A percentile compares a stretch with the other conserved stretches of the same genome.
Conservation (phyloP, 2,797 vertebrate species). For the Hoplostethus atlanticus region DNA sequence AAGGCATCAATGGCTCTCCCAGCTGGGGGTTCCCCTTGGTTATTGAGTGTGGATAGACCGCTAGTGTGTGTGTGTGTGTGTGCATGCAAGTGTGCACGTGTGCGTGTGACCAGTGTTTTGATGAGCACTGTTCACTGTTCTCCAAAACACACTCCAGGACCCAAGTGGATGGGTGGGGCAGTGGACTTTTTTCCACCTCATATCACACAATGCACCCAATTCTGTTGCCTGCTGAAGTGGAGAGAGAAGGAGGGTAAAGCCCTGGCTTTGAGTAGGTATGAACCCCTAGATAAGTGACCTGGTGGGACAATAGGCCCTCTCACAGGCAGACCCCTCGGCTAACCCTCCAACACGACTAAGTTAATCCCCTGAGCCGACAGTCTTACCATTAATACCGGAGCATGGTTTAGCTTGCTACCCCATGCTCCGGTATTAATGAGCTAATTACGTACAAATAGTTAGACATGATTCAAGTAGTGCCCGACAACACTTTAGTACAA, state of each 20-base stretch:
- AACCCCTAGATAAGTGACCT: slow-evolving; percentile 79
- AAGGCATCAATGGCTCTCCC: slow-evolving; percentile 85
- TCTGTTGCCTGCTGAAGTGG: slow-evolving; percentile 81
- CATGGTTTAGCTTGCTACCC: slow-evolving; percentile 49
- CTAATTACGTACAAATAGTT: slow-evolving; percentile 74
- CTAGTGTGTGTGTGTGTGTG: slow-evolving; percentile 40
- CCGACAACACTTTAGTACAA: slow-evolving; percentile 58
- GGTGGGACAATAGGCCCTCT: slow-evolving; percentile 73
- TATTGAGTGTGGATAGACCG: slow-evolving; percentile 70
- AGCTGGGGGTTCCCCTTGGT: slow-evolving; percentile 83
- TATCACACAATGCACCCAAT: slow-evolving; percentile 82
- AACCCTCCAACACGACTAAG: slow-evolving; percentile 78
- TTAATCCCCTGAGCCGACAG: slow-evolving; percentile 78
- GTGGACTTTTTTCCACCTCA: slow-evolving; percentile 82
- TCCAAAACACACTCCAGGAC: slow-evolving; percentile 80
- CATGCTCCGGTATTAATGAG: too few species aligned
- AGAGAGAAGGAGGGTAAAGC: slow-evolving; percentile 80
- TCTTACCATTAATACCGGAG: slow-evolving; percentile 72
- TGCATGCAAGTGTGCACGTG: slow-evolving; percentile 57
- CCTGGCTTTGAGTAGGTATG: slow-evolving; percentile 78
- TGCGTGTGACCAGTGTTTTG: slow-evolving; percentile 69
- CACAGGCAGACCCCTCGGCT: slow-evolving; percentile 72
- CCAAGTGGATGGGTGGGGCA: slow-evolving; percentile 84
- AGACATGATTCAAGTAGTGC: slow-evolving; percentile 70
- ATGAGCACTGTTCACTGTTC: slow-evolving; percentile 74